Evolutionary conservation across 64 coral and sea anemone genomes (phyloP), one percentile per base, ranked within the genome.

Genomic region (Orbicella faveolata): DNA sequence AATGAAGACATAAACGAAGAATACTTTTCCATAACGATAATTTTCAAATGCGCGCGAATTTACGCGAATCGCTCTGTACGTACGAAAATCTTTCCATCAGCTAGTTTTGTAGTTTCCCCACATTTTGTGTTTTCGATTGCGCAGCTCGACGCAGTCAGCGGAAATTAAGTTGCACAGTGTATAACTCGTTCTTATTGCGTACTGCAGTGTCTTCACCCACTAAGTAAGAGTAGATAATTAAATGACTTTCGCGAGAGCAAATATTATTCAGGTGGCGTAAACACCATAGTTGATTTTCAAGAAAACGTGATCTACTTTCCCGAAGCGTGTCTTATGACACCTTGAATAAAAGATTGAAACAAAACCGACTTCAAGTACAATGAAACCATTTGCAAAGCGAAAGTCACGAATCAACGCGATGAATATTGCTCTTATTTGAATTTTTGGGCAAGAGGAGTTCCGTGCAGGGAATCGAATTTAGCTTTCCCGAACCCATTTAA

Each of bases 191-290:
- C 34, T 85, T 72, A 81, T 63, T 81, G 59, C 25, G 16, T 25
- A 36, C 15, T 15, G 15, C 34, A 81, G 30, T 81, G 79, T 81
- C 54, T 63, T 81, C 79, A 81, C 37, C 61, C 52, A 13, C 61
- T 66, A 72, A 85, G 64, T 72, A 85, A 53, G 61, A 85, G 41
- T 6, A 73, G 82, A 85, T 85, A 73, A 85, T 85, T 44, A 85
- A 85, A 85, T 85, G 82, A 70, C 64, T 34, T 85, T 70, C 82
- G 13, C 9, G 34, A 85, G 73, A 73, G 52, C 82, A 73, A 85
- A 85, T 72, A 66, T 83, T 83, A 72, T 59, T 85, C 65, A 72
- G 36, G 35, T 23, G 64, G 4, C 37, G n/a, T 21, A 52, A 85
- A 52, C 25, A 78, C 19, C 16, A 35, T 8, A 8, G 12, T 66